phyloP scores from a whole-genome alignment of 2,888 invertebrate genomes.

The Deilephila porcellus region DNA sequence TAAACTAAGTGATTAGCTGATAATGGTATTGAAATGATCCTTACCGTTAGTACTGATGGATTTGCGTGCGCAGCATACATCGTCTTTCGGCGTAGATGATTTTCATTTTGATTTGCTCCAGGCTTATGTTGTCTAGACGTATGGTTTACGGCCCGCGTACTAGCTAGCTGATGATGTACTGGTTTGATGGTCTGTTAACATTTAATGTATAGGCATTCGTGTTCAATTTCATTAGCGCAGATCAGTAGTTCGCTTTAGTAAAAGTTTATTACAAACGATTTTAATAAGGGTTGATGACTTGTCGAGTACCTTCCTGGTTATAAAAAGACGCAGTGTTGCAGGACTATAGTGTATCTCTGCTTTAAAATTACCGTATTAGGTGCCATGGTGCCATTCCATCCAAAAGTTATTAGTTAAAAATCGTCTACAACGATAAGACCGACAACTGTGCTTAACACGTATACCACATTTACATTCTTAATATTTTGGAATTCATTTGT shows the following conservation, averaged over 20 bases:
- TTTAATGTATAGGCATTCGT: background rate
- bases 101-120: slow-evolving; percentile 11
- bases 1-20: slow-evolving; percentile 50
- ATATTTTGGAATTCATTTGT: too few relatives aligned
- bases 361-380: too few relatives aligned
- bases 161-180: slow-evolving; percentile 5
- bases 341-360: background rate
- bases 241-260: background rate
- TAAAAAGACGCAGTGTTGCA: background rate
- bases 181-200: slow-evolving; percentile 20
- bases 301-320: background rate
- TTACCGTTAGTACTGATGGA: slow-evolving; percentile 40
- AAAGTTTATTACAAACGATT: background rate
- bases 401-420: too few relatives aligned
- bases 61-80: slow-evolving; percentile 1
- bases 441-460: too few relatives aligned
- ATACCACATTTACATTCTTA: too few relatives aligned
- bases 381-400: too few relatives aligned
- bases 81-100: slow-evolving; percentile 12
- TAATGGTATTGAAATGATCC: slow-evolving; percentile 43
- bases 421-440: too few relatives aligned
- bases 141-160: slow-evolving; percentile 9
- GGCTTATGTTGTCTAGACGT: slow-evolving; percentile 14
- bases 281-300: background rate
- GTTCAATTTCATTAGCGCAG: slow-evolving; percentile 6